Percentiles rank a stretch among this genome's conserved stretches.
These are phyloP conservation scores for Karalla daura DNA, from an alignment of 2,797 vertebrate species.

Conservation along the genomic window DNA sequence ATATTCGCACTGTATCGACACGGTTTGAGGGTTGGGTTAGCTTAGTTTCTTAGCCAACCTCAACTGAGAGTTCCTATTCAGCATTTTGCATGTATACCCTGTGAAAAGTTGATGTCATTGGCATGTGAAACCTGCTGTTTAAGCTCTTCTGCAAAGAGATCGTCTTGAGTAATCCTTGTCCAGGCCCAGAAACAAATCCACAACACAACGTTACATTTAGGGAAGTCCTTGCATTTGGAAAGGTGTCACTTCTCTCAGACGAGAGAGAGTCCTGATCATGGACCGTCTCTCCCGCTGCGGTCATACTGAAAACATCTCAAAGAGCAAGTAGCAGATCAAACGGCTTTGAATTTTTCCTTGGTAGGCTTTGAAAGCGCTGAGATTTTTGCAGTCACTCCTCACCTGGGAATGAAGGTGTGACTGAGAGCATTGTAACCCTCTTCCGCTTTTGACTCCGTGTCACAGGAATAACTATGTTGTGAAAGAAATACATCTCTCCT, in stretches of 20 bases:
- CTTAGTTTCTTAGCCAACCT: too few relatives aligned
- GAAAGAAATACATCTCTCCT: conserved; percentile 19
- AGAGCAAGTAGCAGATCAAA: too few relatives aligned
- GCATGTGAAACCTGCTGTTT: background rate
- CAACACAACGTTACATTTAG: too few relatives aligned
- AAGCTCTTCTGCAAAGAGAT: background rate
- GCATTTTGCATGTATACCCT: background rate
- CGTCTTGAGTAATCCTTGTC: background rate
- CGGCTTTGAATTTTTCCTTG: too few relatives aligned
- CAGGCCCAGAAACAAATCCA: background rate
- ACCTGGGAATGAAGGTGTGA: conserved; percentile 30
- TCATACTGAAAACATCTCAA: too few relatives aligned
- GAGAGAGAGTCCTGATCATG: too few relatives aligned
- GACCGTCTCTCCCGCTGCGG: background rate
- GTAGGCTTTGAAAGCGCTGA: too few relatives aligned
- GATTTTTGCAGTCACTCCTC: background rate
- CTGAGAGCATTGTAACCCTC: conserved; percentile 13
- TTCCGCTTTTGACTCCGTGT: conserved; percentile 30
- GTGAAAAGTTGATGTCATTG: background rate
- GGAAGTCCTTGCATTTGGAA: background rate
- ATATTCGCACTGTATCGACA: too few relatives aligned
- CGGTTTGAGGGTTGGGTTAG: too few relatives aligned
- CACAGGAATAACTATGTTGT: conserved; percentile 32
- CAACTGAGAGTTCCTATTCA: background rate
- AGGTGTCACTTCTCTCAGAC: too few relatives aligned